phyloP scores from a whole-genome alignment of 2,113 vertebrate species.

The Carassius auratus region DNA sequence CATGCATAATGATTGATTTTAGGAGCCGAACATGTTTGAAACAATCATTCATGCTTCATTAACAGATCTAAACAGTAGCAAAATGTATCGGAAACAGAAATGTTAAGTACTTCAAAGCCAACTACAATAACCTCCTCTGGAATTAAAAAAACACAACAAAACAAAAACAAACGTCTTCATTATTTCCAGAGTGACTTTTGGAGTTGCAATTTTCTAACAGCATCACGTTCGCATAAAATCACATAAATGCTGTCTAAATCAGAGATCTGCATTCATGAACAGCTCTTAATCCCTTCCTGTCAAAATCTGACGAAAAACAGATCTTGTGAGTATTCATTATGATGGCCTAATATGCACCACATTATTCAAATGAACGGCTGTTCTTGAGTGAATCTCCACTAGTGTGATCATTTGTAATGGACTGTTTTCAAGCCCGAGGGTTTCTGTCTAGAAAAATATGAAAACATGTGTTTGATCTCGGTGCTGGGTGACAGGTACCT shows the following conservation, averaged over 20 bases:
- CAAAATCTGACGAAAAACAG: not conserved
- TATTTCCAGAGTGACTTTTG: conserved; percentile 11
- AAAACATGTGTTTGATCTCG: conserved; percentile 64
- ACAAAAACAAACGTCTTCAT: not conserved
- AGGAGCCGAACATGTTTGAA: not conserved
- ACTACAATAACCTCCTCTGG: not conserved
- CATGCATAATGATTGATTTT: conserved; percentile 17
- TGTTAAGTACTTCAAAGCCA: not conserved
- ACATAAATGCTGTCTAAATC: not conserved
- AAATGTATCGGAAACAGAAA: not conserved
- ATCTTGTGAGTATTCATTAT: conserved; percentile 26
- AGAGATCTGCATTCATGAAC: conserved; percentile 2
- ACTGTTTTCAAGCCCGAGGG: conserved; percentile 56
- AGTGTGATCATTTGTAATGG: conserved; percentile 61
- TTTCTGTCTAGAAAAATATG: conserved; percentile 52
- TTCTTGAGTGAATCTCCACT: conserved; percentile 39
- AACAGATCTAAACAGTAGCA: not conserved
- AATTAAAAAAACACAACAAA: not conserved
- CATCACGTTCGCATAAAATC: conserved; percentile 2
- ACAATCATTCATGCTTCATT: not conserved
- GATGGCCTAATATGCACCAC: conserved; percentile 1
- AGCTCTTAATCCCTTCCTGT: conserved; percentile 37
- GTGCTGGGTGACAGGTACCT: conserved; percentile 45
- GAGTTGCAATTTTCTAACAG: not conserved
- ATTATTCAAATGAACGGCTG: conserved; percentile 47